Evolutionary conservation across 2,113 vertebrate genomes (phyloP), one percentile per base, ranked within the genome.

Genomic region (Petrocephalus microphthalmus): DNA sequence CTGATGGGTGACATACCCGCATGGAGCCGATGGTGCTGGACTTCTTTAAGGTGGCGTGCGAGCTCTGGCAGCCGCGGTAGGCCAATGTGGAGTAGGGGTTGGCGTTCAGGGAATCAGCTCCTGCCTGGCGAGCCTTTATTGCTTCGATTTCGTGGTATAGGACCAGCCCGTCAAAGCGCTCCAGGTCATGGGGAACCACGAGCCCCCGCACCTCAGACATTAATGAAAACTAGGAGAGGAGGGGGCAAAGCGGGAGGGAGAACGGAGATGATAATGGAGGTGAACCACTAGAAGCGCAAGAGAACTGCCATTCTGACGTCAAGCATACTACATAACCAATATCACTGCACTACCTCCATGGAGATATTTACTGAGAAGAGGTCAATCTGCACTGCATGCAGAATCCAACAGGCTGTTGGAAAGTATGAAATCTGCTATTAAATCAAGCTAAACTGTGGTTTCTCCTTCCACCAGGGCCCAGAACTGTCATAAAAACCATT

Each of bases 111-210:
- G 89, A 56, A n/a, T 91, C 91, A 6, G 90, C 93, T 90, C 0
- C 93, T 88, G 94, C 96, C 88, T 97, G 96, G 37, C 96, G 96
- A 0, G 95, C 95, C 89, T 97, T 97, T 95, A 97, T 96, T 5
- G 96, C 96, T 91, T 97, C 97, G 0, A 97, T 97, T 93, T 98
- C 97, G 8, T 93, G 95, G 92, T 96, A 95, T 90, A 98, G 91
- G 87, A 99, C 97, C 94, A 99, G 94, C 90, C 95, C 94, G 90
- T 99, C 98, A 0, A 97, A 99, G 42, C 95, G 88, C 87, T 97
- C 97, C 57, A 98, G 94, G 92, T 99, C 98, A 90, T 98, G 97
- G 0, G 95, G 95, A 49, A 92, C 94, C 89, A 99, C 95, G 88
- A 96, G 93, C 0, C 95, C 92, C 89, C 97, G 93, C 90, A 99